phyloP scores from a whole-genome alignment of 1,140 invertebrate genomes.

The Cyclina sinensis region DNA sequence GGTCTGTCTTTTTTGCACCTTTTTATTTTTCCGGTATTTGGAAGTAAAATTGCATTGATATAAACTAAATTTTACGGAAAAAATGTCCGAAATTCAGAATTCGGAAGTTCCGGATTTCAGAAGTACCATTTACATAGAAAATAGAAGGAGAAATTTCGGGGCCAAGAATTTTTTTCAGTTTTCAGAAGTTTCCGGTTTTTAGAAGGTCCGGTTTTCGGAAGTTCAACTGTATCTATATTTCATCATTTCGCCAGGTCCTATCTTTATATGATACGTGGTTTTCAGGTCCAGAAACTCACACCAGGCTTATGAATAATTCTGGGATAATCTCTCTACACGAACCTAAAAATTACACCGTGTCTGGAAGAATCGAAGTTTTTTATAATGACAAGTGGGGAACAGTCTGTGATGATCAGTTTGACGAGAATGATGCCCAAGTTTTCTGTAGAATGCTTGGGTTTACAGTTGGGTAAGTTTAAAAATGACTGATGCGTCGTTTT shows the following conservation, averaged over 20 bases:
- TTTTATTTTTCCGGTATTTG: neutral
- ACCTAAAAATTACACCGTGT: neutral
- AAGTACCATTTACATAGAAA: too few relatives aligned
- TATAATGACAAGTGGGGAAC: neutral
- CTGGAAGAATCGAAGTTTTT: neutral
- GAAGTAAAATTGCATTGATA: too few relatives aligned
- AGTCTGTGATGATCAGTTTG: constrained; percentile 22
- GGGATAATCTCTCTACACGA: neutral
- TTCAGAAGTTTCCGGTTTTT: too few relatives aligned
- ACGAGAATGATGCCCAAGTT: constrained; percentile 3
- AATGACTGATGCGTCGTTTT: too few relatives aligned
- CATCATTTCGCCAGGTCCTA: too few relatives aligned
- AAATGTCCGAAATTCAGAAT: too few relatives aligned
- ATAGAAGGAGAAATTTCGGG: neutral
- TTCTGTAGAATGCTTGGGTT: neutral
- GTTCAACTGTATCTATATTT: too few relatives aligned
- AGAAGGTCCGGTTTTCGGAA: too few relatives aligned
- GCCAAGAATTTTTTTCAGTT: neutral
- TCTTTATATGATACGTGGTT: too few relatives aligned
- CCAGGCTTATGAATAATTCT: neutral
- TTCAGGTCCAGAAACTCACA: neutral
- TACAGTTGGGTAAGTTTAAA: neutral
- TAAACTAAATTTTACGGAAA: too few relatives aligned
- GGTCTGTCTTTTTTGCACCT: neutral
- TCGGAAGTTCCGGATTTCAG: too few relatives aligned